Conservation (phyloP, 2,888 invertebrate species). For the Acanthosepion pharaonis region DNA sequence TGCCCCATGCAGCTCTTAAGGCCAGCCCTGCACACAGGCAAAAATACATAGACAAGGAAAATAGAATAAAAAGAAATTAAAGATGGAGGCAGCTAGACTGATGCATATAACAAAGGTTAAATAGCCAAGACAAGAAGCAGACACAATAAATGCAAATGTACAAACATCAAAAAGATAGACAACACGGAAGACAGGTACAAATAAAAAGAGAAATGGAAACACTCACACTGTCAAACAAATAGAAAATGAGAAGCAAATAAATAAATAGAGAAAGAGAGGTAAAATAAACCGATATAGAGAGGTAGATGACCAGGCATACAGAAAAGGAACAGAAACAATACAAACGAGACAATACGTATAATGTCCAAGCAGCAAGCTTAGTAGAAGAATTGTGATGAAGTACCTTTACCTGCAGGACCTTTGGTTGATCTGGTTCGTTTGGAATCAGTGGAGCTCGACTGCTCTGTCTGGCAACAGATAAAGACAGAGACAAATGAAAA, state of each 20-base stretch:
- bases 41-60: too few species aligned
- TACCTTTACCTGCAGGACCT: conserved; percentile 45
- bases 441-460: conserved; percentile 41
- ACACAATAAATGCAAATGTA: too few species aligned
- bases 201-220: too few species aligned
- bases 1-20: too few species aligned
- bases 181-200: too few species aligned
- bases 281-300: background rate
- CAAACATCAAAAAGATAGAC: too few species aligned
- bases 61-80: background rate
- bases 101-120: background rate
- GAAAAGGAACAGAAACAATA: background rate
- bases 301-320: too few species aligned
- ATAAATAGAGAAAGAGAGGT: too few species aligned
- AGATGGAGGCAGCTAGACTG: background rate
- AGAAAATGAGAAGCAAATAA: too few species aligned
- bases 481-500: background rate
- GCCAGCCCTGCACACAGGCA: too few species aligned
- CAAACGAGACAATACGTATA: background rate
- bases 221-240: too few species aligned
- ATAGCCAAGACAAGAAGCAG: background rate
- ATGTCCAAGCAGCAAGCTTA: conserved; percentile 33
- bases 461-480: conserved; percentile 37
- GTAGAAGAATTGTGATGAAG: background rate
- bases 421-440: conserved; percentile 43